Conservation (phyloP, 2,113 vertebrate species). For the Colossoma macropomum region DNA sequence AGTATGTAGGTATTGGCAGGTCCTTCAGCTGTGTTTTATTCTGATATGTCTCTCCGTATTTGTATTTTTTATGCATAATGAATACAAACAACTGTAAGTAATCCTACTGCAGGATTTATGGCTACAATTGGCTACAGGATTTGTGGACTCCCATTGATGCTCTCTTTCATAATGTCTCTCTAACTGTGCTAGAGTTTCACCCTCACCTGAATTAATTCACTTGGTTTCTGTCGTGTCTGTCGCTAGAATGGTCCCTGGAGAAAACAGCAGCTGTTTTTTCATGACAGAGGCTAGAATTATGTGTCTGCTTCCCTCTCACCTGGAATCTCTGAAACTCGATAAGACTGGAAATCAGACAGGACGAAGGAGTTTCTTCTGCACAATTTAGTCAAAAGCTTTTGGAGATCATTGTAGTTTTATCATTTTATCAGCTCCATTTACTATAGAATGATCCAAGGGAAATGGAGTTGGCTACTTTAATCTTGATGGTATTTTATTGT, state of each 20-base stretch:
- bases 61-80: not conserved
- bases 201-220: slow-evolving; percentile 32
- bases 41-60: not conserved
- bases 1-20: not conserved
- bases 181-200: slow-evolving; percentile 10
- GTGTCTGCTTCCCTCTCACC: slow-evolving; percentile 32
- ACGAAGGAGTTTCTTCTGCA: slow-evolving; percentile 20
- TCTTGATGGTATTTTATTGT: too few relatives aligned
- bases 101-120: slow-evolving; percentile 29
- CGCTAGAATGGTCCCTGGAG: not conserved
- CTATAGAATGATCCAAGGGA: slow-evolving; percentile 39
- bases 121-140: slow-evolving; percentile 21
- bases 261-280: slow-evolving; percentile 31
- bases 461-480: not conserved
- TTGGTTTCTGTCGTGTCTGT: slow-evolving; percentile 2
- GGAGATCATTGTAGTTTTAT: slow-evolving; percentile 25
- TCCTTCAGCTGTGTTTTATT: not conserved
- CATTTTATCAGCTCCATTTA: too few relatives aligned
- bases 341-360: slow-evolving; percentile 31
- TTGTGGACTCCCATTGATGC: slow-evolving; percentile 35
- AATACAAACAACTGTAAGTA: slow-evolving; percentile 5
- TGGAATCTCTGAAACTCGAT: slow-evolving; percentile 34
- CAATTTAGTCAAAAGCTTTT: not conserved
- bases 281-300: slow-evolving; percentile 34
- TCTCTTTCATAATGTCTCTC: slow-evolving; percentile 21